Percentiles rank a stretch among this genome's conserved stretches.
Evolutionary conservation across 1,140 invertebrate species (phyloP).

Genomic region (Watersipora subatra): DNA sequence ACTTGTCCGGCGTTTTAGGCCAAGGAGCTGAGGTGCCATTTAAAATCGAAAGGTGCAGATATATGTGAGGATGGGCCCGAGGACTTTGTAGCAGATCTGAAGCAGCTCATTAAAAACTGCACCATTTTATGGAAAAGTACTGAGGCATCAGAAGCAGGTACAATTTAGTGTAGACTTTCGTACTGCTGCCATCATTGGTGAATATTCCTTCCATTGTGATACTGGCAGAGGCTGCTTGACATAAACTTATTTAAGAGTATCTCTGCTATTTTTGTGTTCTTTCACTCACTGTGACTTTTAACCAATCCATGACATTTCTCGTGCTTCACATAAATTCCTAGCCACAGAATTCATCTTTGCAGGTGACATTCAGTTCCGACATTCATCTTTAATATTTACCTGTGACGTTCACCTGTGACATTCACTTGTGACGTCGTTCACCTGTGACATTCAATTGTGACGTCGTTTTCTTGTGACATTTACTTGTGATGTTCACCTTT

Average conservation of each 20-base stretch:
- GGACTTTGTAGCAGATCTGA: constrained; percentile 79
- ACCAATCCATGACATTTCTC: constrained; percentile 44
- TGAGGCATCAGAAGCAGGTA: constrained; percentile 29
- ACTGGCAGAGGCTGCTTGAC: too few species aligned
- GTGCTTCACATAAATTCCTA: neutral
- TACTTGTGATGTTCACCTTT: too few species aligned
- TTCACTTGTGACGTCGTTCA: too few species aligned
- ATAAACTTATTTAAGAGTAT: constrained; percentile 52
- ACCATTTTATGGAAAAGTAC: constrained; percentile 70
- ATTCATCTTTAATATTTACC: too few species aligned
- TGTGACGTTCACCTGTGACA: too few species aligned
- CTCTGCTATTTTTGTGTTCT: constrained; percentile 56
- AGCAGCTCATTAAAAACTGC: constrained; percentile 85
- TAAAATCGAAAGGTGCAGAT: constrained; percentile 77
- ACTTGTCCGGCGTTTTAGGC: constrained; percentile 57
- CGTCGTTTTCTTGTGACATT: too few species aligned
- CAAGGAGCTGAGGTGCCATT: constrained; percentile 70
- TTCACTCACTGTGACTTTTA: neutral
- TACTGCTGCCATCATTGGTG: neutral
- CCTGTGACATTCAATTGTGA: too few species aligned
- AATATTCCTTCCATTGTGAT: too few species aligned
- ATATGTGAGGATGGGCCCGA: constrained; percentile 67
- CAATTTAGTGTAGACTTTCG: constrained; percentile 9
- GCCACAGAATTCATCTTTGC: too few species aligned
- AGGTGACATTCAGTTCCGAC: too few species aligned